Evolutionary conservation across 2,888 invertebrate genomes (phyloP), one percentile per base, ranked within the genome.

Genomic region (Trachelus troglodyta): DNA sequence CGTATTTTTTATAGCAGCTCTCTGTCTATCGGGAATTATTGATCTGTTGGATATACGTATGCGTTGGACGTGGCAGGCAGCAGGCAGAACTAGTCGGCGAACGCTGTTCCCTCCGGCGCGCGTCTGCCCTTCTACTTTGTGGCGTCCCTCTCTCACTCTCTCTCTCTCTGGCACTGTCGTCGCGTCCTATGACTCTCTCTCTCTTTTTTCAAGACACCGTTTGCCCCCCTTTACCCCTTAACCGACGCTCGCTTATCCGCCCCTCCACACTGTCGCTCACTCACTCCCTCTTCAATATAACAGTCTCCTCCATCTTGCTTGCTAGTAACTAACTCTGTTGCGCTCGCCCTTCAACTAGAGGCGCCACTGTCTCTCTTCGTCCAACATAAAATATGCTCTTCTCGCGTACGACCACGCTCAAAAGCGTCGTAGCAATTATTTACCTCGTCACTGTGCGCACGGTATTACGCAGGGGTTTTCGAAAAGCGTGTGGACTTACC

Each of bases 91-190:
- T 83, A 85, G 85, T 82, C 81, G 79, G 83, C 81, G 83, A 83
- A 83, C 87, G 89, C 89, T 84, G 85, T 89, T 89, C 89, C 86
- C 88, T 88, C 86, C 84, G 85, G 88, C 90, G 89, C 89, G 86
- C 89, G 87, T 87, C 89, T 87, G 86, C 88, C 89, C 89, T 88
- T 84, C 86, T 83, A 80, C 80, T 73, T 30, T 33, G 71, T 12
- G 11, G 35, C 74, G 35, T 74, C 37, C 4, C 15, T 4, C 77
- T 74, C 9, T 74, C 37, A 3, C 15, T 4, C 76, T 74, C 15
- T n/a, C 76, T 74, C 77, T 75, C 74, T 31, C 69, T 75, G 68
- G 15, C 23, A 56, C 56, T 56, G 56, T 56, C 56, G 56, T 56
- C 56, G 56, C 9, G 23, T 56, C 56, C 56, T 23, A 37, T 30